Conservation (phyloP, 2,797 vertebrate genomes). For the Dendrocincla tyrannina region DNA sequence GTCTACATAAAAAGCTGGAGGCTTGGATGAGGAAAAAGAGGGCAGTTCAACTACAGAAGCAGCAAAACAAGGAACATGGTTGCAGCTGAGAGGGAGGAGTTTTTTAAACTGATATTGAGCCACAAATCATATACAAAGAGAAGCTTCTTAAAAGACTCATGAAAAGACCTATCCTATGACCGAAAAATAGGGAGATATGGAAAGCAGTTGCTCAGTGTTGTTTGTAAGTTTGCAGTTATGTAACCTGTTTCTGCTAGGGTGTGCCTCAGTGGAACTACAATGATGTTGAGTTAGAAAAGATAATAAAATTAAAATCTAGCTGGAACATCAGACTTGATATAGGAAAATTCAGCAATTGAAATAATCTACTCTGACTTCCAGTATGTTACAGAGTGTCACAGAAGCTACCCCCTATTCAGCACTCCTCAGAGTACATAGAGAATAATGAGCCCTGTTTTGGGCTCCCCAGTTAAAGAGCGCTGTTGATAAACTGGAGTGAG, state of each 20-base stretch:
- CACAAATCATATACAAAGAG: neutral
- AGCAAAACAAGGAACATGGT: neutral
- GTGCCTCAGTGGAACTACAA: neutral
- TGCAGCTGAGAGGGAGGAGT: neutral
- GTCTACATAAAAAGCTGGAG: neutral
- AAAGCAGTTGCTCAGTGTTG: neutral
- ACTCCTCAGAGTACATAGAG: neutral
- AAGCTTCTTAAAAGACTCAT: neutral
- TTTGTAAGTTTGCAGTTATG: neutral
- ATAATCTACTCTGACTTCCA: neutral
- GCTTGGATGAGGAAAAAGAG: neutral
- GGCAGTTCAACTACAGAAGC: neutral
- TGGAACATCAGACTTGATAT: neutral
- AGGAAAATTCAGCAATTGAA: neutral
- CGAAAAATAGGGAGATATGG: neutral
- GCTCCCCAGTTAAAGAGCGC: neutral
- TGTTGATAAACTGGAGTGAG: neutral
- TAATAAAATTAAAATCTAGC: neutral
- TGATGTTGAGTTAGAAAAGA: neutral
- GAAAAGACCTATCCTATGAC: neutral
- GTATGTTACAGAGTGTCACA: neutral
- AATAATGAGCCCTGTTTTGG: fast-evolving
- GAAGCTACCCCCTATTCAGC: neutral
- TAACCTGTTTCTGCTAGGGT: neutral
- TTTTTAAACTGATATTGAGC: neutral